Evolutionary conservation across 2,797 vertebrate species (phyloP), one percentile per base, ranked within the genome.

Genomic region (Halcyon leucocephala): DNA sequence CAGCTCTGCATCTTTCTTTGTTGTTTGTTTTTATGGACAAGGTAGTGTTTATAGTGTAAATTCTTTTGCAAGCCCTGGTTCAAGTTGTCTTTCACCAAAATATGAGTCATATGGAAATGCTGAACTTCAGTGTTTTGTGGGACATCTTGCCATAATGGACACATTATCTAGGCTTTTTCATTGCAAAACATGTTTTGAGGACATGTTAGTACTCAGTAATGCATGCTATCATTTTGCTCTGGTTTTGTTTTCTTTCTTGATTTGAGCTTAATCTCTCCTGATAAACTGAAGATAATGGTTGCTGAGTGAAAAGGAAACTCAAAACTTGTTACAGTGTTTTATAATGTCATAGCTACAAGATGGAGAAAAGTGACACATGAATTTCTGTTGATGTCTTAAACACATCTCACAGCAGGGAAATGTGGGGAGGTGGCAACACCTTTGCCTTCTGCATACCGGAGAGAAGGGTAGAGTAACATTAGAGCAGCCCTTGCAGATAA

Each of bases 71-170:
- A 62, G 11, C n/a, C 8, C 8, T 69, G 64, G 28, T 65, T 90
- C n/a, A 70, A 51, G 9, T 16, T 79, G 12, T 77, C 71, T 87
- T 87, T 91, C 60, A 89, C 28, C 28, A 83, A 85, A 87, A 41
- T 41, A 14, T 33, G 35, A 80, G 13, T n/a, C 37, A 88, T 94
- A 84, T 52, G 18, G 33, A 78, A 77, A 55, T 58, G 5, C 66
- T 74, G 44, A 74, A 72, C 8, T 49, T 49, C 39, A 73, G 21
- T 48, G 48, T 57, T 95, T 77, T 80, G n/a, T 70, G 33, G 20
- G 54, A 48, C 22, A 48, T 77, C 21, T 70, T 87, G 51, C 35
- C 14, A 28, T 28, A 67, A 39, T 14, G 6, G 21, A 28, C 4
- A 29, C 5, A 16, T 87, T 77, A 66, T 57, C 85, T 66, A 46